Percentiles rank a stretch among this genome's conserved stretches.
Evolutionary conservation across 2,113 vertebrate species (phyloP).

Genomic region (Rhinopomastus cyanomelas): DNA sequence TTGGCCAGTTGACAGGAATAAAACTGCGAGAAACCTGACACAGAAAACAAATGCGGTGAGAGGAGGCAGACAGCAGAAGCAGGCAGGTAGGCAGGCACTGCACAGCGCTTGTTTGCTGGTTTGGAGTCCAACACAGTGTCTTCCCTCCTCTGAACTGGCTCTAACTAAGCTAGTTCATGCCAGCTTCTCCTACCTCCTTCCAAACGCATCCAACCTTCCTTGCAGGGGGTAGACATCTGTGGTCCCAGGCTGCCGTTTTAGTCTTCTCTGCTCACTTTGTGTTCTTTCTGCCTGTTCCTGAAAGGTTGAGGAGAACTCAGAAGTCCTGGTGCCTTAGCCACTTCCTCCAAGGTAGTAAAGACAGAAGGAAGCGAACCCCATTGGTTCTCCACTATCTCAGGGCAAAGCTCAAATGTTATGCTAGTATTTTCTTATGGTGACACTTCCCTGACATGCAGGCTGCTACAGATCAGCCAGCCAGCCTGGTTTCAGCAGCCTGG

Average conservation of each 20-base stretch:
- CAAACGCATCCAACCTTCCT: slow-evolving; percentile 1
- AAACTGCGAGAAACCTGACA: slow-evolving; percentile 25
- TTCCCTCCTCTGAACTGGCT: slow-evolving; percentile 35
- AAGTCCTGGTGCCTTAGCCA: background rate
- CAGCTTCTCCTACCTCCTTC: slow-evolving; percentile 39
- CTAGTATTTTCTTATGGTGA: background rate
- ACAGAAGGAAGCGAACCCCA: background rate
- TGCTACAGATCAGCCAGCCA: background rate
- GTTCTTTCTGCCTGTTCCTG: background rate
- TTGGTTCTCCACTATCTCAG: background rate
- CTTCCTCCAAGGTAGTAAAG: background rate
- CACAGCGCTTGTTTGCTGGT: background rate
- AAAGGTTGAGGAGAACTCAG: background rate
- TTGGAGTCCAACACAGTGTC: background rate
- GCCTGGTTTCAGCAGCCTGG: background rate
- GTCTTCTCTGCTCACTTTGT: slow-evolving; percentile 28
- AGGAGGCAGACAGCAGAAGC: slow-evolving; percentile 30
- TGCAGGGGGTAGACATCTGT: slow-evolving; percentile 36
- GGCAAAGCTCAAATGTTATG: background rate
- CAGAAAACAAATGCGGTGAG: background rate
- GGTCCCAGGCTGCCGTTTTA: slow-evolving; percentile 44
- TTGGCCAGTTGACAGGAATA: slow-evolving; percentile 49
- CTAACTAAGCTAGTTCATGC: rapidly evolving
- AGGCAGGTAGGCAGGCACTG: slow-evolving; percentile 50
- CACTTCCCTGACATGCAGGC: rapidly evolving